Conservation (phyloP, 2,888 invertebrate genomes). For the Drosophila subsilvestris region DNA sequence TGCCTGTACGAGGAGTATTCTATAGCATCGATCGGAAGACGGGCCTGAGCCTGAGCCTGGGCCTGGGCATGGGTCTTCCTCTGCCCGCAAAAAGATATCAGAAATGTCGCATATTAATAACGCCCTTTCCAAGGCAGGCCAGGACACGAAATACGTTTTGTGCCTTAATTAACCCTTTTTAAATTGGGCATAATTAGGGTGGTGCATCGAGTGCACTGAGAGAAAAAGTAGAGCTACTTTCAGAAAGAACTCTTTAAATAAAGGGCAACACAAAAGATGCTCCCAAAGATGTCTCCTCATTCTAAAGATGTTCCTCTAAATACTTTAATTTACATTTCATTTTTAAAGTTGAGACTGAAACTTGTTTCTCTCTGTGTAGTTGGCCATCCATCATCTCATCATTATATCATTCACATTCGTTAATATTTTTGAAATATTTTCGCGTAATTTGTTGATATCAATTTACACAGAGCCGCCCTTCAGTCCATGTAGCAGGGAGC, state of each 20-base stretch:
- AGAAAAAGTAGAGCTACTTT: slow-evolving; percentile 32
- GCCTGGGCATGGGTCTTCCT: no score
- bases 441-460: slow-evolving; percentile 81
- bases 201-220: slow-evolving; percentile 48
- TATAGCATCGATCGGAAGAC: neutral
- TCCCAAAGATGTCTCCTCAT: no score
- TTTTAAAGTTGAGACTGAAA: accelerated
- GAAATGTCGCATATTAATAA: slow-evolving; percentile 81
- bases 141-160: slow-evolving; percentile 73
- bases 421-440: slow-evolving; percentile 79
- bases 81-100: slow-evolving; percentile 72
- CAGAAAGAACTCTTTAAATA: neutral
- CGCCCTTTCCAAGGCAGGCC: slow-evolving; percentile 55
- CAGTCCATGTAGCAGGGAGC: slow-evolving; percentile 3
- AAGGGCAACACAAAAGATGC: neutral
- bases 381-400: slow-evolving; percentile 65
- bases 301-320: no score
- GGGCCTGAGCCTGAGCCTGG: neutral
- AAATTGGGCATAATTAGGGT: slow-evolving; percentile 81
- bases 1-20: slow-evolving; percentile 45
- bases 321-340: neutral
- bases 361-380: slow-evolving; percentile 49
- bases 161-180: slow-evolving; percentile 82
- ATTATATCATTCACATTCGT: slow-evolving; percentile 79
- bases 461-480: slow-evolving; percentile 67